Evolutionary conservation across 2,888 invertebrate genomes (phyloP).

Genomic region (Leucophora obtusa): DNA sequence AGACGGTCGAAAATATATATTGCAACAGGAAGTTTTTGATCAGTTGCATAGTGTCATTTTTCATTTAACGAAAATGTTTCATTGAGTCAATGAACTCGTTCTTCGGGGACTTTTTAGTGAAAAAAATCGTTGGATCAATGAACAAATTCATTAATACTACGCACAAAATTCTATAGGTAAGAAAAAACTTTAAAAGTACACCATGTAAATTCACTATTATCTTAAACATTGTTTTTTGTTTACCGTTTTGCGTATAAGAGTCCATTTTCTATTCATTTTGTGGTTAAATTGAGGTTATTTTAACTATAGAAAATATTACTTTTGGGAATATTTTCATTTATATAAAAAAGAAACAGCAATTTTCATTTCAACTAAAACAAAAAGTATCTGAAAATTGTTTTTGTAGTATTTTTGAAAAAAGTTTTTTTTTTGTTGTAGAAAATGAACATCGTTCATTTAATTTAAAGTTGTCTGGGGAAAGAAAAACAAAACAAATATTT

Average conservation of each 20-base stretch:
- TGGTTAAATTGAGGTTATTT: conserved; percentile 63
- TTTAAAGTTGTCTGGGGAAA: background rate
- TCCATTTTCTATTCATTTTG: conserved; percentile 61
- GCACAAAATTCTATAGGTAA: no score
- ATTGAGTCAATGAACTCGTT: no score
- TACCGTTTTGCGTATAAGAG: conserved; percentile 59
- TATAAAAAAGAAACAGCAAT: conserved; percentile 16
- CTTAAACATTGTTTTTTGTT: conserved; percentile 47
- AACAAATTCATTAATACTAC: no score
- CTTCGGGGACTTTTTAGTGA: no score
- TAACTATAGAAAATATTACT: conserved; percentile 41
- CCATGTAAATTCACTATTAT: conserved; percentile 40
- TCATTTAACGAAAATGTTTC: no score
- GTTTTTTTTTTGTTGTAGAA: background rate
- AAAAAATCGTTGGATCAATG: no score
- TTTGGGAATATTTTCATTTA: conserved; percentile 49
- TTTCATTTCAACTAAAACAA: conserved; percentile 54
- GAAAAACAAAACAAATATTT: no score
- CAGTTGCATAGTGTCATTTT: no score
- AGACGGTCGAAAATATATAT: no score
- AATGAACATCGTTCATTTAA: background rate
- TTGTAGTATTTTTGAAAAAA: background rate
- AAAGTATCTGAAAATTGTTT: conserved; percentile 14
- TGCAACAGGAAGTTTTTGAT: no score
- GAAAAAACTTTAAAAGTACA: no score